These are phyloP conservation scores for Ranitomeya variabilis DNA, from an alignment of 2,113 vertebrate genomes.

Conservation along the genomic window DNA sequence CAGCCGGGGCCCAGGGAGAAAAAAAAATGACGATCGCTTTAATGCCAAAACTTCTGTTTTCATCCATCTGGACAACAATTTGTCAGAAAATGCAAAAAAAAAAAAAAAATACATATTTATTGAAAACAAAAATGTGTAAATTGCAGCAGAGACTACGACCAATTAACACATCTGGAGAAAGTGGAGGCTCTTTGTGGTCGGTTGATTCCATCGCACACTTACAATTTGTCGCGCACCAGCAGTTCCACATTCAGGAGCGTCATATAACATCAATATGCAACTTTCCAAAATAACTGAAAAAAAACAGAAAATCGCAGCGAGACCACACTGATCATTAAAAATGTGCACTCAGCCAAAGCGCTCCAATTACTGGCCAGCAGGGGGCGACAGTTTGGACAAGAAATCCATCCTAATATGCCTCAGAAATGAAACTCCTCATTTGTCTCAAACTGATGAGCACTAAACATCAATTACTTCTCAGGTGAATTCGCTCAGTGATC, in stretches of 20 bases:
- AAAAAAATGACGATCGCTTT: too few relatives aligned
- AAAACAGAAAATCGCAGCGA: not conserved
- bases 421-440: not conserved
- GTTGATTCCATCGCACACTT: conserved; percentile 1
- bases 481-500: not conserved
- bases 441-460: conserved; percentile 4
- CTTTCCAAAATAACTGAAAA: conserved; percentile 11
- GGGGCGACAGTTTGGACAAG: not conserved
- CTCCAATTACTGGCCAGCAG: conserved; percentile 19
- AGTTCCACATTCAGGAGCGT: not conserved
- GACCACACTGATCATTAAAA: not conserved
- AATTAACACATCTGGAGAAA: conserved; percentile 43
- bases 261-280: conserved; percentile 2
- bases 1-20: too few relatives aligned
- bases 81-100: not conserved
- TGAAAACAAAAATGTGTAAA: conserved; percentile 42
- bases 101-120: conserved; percentile 12
- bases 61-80: not conserved
- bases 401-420: conserved; percentile 9
- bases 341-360: conserved; percentile 25
- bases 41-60: not conserved
- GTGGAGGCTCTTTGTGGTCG: not conserved
- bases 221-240: not conserved
- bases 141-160: not conserved
- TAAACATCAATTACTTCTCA: not conserved